Percentiles rank a stretch among this genome's conserved stretches.
phyloP scores from a whole-genome alignment of 1,140 invertebrate genomes.

The Aleiodes sp. region DNA sequence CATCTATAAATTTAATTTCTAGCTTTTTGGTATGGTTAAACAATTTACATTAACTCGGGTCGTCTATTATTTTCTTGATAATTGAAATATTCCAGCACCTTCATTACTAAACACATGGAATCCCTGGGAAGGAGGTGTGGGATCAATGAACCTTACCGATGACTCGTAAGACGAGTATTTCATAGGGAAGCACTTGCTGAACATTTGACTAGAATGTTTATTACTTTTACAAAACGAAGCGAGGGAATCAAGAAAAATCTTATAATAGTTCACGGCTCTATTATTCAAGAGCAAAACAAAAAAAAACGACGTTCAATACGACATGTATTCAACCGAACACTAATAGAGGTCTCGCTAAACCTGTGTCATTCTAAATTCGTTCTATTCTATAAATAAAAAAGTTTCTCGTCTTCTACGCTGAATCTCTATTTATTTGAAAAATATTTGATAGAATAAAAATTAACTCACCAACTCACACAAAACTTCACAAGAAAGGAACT shows the following conservation, averaged over 20 bases:
- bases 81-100: background rate
- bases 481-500: no score
- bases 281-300: no score
- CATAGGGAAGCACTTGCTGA: constrained; percentile 33
- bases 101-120: background rate
- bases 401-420: no score
- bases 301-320: background rate
- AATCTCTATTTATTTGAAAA: no score
- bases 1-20: background rate
- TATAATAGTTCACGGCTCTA: no score
- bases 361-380: constrained; percentile 2
- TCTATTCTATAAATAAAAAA: background rate
- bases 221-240: no score
- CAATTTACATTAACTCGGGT: no score
- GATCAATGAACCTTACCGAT: constrained; percentile 41
- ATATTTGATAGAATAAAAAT: no score
- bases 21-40: background rate
- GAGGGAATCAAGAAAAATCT: no score
- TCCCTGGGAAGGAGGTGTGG: constrained; percentile 7
- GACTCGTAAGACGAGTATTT: constrained; percentile 35
- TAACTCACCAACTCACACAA: no score
- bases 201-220: constrained; percentile 29
- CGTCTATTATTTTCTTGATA: background rate
- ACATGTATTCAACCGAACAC: background rate
- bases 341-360: no score